Percentiles rank a stretch among this genome's conserved stretches.
Evolutionary conservation across 2,797 vertebrate genomes (phyloP).

Genomic region (Rhabdomys pumilio): DNA sequence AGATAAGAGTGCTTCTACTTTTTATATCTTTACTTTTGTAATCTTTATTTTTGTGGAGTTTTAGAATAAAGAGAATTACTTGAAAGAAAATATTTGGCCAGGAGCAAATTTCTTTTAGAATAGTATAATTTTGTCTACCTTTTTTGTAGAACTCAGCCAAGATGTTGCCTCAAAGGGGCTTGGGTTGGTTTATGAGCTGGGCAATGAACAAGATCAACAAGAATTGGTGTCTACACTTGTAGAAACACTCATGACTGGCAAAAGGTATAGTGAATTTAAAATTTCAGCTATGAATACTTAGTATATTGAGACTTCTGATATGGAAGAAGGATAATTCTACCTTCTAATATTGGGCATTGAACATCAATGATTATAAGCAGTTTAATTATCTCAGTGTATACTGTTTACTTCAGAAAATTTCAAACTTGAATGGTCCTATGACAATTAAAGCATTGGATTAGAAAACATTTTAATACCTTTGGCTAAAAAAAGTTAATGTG

Average conservation of each 20-base stretch:
- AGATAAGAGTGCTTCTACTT: conserved; percentile 37
- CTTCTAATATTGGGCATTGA: not conserved
- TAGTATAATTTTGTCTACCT: conserved; percentile 71
- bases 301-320: not conserved
- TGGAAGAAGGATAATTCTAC: conserved; percentile 3
- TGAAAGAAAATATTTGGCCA: conserved; percentile 45
- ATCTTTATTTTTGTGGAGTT: conserved; percentile 58
- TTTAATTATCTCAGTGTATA: not conserved
- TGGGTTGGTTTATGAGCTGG: conserved; percentile 98
- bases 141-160: conserved; percentile 96
- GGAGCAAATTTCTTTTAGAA: conserved; percentile 38
- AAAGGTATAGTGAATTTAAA: conserved; percentile 92
- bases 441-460: conserved; percentile 48
- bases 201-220: conserved; percentile 96
- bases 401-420: conserved; percentile 60
- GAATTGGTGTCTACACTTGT: conserved; percentile 97
- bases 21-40: conserved; percentile 50
- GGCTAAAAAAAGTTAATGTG: not conserved
- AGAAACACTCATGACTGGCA: conserved; percentile 99
- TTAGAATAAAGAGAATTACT: conserved; percentile 42
- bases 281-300: conserved; percentile 5
- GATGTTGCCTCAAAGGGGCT: conserved; percentile 99
- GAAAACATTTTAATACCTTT: not conserved
- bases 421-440: not conserved
- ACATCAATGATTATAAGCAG: not conserved